Evolutionary conservation across 1,140 invertebrate species (phyloP).

Genomic region (Trachymyrmex septentrionalis): DNA sequence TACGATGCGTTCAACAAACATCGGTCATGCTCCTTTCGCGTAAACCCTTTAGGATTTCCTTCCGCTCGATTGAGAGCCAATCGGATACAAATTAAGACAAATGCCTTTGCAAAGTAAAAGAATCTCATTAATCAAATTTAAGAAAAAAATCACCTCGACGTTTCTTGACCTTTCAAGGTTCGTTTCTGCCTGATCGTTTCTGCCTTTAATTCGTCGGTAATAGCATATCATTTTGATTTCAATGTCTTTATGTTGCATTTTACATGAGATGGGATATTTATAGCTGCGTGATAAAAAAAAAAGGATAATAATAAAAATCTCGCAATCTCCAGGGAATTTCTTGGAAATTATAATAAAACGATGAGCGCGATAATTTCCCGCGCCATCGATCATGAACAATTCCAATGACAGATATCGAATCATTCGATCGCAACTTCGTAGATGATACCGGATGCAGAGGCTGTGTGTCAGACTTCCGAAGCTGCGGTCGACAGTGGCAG

Average conservation of each 20-base stretch:
- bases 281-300: neutral
- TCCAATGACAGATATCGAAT: constrained; percentile 14
- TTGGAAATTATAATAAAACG: neutral
- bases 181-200: neutral
- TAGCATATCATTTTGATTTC: neutral
- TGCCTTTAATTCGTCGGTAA: neutral
- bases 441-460: constrained; percentile 81
- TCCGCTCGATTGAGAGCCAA: constrained; percentile 35
- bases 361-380: neutral
- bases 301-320: neutral
- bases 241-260: neutral
- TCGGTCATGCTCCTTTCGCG: constrained; percentile 47
- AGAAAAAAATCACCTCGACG: neutral
- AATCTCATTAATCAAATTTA: neutral
- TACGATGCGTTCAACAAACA: constrained; percentile 73
- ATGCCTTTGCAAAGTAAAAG: neutral
- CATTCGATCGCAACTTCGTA: constrained; percentile 56
- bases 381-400: neutral
- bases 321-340: neutral
- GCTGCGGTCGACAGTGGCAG: constrained; percentile 70
- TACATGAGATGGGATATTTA: neutral
- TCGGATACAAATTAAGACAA: neutral
- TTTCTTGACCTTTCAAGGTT: neutral
- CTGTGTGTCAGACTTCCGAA: constrained; percentile 71
- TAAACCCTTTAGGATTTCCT: constrained; percentile 28